These are phyloP conservation scores for Homarus americanus DNA, from an alignment of 1,140 invertebrate genomes.

Conservation along the genomic window DNA sequence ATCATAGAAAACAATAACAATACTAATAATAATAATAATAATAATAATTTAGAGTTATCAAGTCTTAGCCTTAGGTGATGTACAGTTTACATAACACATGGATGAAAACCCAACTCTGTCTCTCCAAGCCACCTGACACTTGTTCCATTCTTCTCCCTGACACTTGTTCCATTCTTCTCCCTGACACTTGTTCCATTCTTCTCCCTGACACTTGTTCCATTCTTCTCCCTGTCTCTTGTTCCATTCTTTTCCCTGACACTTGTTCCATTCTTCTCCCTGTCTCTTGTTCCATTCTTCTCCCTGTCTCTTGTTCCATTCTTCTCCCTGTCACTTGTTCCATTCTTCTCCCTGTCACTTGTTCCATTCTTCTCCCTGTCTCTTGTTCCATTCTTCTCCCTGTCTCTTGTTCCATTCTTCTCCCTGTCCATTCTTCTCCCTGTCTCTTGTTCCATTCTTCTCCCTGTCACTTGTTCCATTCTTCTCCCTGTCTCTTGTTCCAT, in stretches of 20 bases:
- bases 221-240: neutral
- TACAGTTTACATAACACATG: too few species aligned
- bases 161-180: neutral
- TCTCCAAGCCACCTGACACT: too few species aligned
- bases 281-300: neutral
- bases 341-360: constrained; percentile 11
- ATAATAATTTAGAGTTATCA: too few species aligned
- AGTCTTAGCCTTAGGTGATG: too few species aligned
- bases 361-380: constrained; percentile 16
- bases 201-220: neutral
- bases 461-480: too few species aligned
- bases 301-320: neutral
- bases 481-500: too few species aligned
- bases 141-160: too few species aligned
- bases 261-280: constrained; percentile 2
- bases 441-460: too few species aligned
- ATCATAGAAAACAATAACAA: too few species aligned
- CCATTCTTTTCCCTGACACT: neutral
- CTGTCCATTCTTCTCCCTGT: neutral
- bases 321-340: constrained; percentile 4
- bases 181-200: neutral
- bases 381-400: too few species aligned
- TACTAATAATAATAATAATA: too few species aligned
- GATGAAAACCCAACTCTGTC: too few species aligned
- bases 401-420: neutral